Evolutionary conservation across 2,113 vertebrate genomes (phyloP).

Genomic region (Castor canadensis): DNA sequence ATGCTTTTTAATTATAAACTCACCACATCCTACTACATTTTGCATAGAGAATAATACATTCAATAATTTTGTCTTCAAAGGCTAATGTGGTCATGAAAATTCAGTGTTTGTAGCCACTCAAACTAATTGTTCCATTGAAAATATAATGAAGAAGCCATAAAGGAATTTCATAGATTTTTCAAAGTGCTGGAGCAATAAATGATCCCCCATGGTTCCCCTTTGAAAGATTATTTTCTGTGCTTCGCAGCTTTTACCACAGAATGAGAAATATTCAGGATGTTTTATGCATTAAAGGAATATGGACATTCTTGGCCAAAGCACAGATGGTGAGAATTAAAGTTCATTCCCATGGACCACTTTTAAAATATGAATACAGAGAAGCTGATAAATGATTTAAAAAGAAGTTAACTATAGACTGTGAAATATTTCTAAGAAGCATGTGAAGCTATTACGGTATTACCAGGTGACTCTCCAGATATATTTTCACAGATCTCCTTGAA

Average conservation of each 20-base stretch:
- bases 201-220: slow-evolving; percentile 65
- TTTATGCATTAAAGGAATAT: slow-evolving; percentile 71
- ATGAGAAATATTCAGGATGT: slow-evolving; percentile 60
- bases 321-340: slow-evolving; percentile 75
- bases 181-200: slow-evolving; percentile 79
- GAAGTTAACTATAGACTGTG: neutral
- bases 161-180: slow-evolving; percentile 78
- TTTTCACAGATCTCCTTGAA: slow-evolving; percentile 30
- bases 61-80: slow-evolving; percentile 71
- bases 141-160: slow-evolving; percentile 77
- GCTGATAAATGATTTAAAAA: slow-evolving; percentile 64
- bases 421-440: slow-evolving; percentile 42
- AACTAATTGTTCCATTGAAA: slow-evolving; percentile 79
- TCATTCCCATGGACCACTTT: slow-evolving; percentile 50
- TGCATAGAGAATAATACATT: slow-evolving; percentile 59
- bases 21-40: slow-evolving; percentile 69
- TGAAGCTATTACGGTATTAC: neutral
- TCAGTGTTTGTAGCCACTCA: slow-evolving; percentile 79
- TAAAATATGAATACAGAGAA: slow-evolving; percentile 46
- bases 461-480: slow-evolving; percentile 2
- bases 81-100: slow-evolving; percentile 78
- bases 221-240: slow-evolving; percentile 70
- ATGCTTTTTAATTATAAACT: slow-evolving; percentile 54
- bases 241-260: slow-evolving; percentile 51
- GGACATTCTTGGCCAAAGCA: slow-evolving; percentile 52